Evolutionary conservation across 2,888 invertebrate genomes (phyloP), one percentile per base, ranked within the genome.

Genomic region (Erannis defoliaria): DNA sequence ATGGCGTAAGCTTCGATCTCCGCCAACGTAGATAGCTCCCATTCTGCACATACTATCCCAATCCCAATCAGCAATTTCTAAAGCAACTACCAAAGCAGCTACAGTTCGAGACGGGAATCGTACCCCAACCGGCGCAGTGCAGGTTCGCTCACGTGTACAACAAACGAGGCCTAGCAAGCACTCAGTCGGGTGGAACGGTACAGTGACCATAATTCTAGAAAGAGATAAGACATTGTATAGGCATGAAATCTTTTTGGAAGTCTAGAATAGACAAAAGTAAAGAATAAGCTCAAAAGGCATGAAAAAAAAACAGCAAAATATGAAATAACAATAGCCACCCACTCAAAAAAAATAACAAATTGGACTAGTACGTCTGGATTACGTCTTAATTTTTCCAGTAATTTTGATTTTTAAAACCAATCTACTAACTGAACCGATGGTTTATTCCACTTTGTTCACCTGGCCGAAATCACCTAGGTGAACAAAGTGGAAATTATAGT

Each of bases 151-250:
- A 71, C 64, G 76, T 70, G 68, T 66, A 65, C 61, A 35, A 50
- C 62, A 56, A 56, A 62, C 62, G 56, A 70, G 75, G 66, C 74
- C 78, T 78, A 77, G 78, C 74, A 72, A 74, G 76, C 73, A 76
- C 71, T 38, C 55, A 64, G 49, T 67, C 56, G 54, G 45, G 18
- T 51, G 64, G 56, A 64, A 59, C 35, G 33, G 16, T 37, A 31
- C 4, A 33, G 43, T 53, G 51, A 43, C 46, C 54, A 56, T 46
- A 9, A n/a, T 26, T 54, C 9, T 6, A 23, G 2, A 23, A 16
- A 4, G 6, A 18, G 38, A 14, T 5, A 35, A 35, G 12, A 1
- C 12, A 31, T n/a, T n/a, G n/a, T n/a, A n/a, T n/a, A n/a, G n/a
- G n/a, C n/a, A n/a, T n/a, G n/a, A 12, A 31, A 8, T 26, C 26